A percentile compares a stretch with the other conserved stretches of the same genome.
Evolutionary conservation across 2,797 vertebrate species (phyloP).

Genomic region (Lycodopsis pacificus): DNA sequence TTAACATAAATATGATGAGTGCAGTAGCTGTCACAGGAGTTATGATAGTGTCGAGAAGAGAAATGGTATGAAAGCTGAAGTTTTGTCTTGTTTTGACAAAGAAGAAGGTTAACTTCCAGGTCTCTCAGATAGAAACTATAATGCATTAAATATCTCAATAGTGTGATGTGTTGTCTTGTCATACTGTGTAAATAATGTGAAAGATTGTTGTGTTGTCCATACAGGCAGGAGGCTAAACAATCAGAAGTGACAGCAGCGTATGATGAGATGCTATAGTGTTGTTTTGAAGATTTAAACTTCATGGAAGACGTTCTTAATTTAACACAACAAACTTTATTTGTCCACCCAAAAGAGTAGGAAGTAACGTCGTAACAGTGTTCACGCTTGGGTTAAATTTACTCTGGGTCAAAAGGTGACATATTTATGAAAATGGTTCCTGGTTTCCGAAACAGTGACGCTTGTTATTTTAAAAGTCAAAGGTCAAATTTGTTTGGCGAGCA

Average conservation of each 20-base stretch:
- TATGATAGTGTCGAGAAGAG: not conserved
- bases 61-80: not conserved
- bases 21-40: not conserved
- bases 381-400: not conserved
- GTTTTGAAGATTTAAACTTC: not conserved
- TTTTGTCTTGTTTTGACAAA: slow-evolving; percentile 13
- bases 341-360: not conserved
- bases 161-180: slow-evolving; percentile 31
- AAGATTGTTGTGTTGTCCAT: slow-evolving; percentile 24
- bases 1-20: not conserved
- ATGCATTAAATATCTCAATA: slow-evolving; percentile 23
- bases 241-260: not conserved
- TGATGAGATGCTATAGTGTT: not conserved
- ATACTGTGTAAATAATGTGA: not conserved
- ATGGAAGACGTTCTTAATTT: not conserved
- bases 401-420: not conserved
- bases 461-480: slow-evolving; percentile 30
- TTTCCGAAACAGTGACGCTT: slow-evolving; percentile 24
- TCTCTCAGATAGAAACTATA: slow-evolving; percentile 4
- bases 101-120: not conserved
- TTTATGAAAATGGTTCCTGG: slow-evolving; percentile 17
- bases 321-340: not conserved
- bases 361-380: not conserved
- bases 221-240: not conserved
- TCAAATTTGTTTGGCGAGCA: slow-evolving; percentile 11